Percentiles rank a stretch among this genome's conserved stretches.
Evolutionary conservation across 2,113 vertebrate species (phyloP).

Genomic region (Otus sunia): DNA sequence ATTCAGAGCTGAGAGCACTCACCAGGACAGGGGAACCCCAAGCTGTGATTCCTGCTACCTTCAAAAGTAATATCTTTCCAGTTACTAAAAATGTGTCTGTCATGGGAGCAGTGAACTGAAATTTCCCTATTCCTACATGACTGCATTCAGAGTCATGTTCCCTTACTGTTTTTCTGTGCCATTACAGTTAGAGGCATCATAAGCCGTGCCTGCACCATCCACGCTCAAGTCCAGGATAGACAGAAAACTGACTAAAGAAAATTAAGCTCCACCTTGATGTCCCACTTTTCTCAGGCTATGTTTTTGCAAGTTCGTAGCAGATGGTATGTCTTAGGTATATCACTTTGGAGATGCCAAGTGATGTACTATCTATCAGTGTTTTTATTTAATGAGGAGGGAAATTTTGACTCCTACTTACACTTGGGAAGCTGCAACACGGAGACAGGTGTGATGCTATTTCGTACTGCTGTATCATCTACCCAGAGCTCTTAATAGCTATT

Average conservation of each 20-base stretch:
- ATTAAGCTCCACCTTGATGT: slow-evolving; percentile 62
- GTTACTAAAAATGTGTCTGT: not conserved
- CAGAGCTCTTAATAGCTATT: slow-evolving; percentile 60
- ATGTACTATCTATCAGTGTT: slow-evolving; percentile 55
- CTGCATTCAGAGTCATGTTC: not conserved
- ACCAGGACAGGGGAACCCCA: not conserved
- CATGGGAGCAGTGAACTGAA: not conserved
- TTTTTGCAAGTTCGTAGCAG: slow-evolving; percentile 56
- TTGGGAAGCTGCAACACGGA: slow-evolving; percentile 46
- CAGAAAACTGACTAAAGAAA: slow-evolving; percentile 62
- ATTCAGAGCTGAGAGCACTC: not conserved
- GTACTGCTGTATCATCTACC: slow-evolving; percentile 62
- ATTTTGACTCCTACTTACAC: slow-evolving; percentile 61
- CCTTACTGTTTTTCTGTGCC: not conserved
- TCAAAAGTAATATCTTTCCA: not conserved
- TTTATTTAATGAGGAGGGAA: slow-evolving; percentile 61
- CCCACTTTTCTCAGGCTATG: slow-evolving; percentile 66
- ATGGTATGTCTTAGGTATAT: slow-evolving; percentile 63
- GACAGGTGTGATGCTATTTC: slow-evolving; percentile 58
- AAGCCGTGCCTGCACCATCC: not conserved
- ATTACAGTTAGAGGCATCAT: not conserved
- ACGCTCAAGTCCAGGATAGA: not conserved
- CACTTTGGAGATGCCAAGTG: slow-evolving; percentile 61
- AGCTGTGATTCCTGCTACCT: not conserved
- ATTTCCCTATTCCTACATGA: not conserved